Conservation (phyloP, 1,140 invertebrate species). For the Pseudachorutes palmiensis region DNA sequence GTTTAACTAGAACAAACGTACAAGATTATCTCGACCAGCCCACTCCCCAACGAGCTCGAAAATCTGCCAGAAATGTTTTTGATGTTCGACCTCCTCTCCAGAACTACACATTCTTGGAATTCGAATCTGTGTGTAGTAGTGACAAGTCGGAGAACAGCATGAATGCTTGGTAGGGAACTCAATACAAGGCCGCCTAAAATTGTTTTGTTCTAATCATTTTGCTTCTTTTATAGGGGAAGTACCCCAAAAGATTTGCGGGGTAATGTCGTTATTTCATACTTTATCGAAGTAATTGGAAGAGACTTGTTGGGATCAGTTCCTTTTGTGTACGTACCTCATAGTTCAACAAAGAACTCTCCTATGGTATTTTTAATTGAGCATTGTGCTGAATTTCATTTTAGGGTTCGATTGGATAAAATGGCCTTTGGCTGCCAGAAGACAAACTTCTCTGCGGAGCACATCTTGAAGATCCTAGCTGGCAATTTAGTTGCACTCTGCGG, state of each 20-base stretch:
- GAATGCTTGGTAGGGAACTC: background rate
- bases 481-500: too few relatives aligned
- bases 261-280: background rate
- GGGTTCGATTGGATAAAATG: too few relatives aligned
- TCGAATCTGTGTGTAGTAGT: background rate
- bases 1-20: conserved; percentile 3
- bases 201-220: background rate
- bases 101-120: background rate
- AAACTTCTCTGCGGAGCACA: too few relatives aligned
- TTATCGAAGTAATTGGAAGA: background rate
- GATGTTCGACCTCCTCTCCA: too few relatives aligned
- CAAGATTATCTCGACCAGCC: background rate
- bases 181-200: background rate
- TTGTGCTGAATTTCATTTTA: too few relatives aligned
- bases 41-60: background rate
- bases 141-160: background rate
- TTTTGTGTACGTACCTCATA: too few relatives aligned
- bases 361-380: too few relatives aligned
- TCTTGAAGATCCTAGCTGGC: too few relatives aligned
- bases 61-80: too few relatives aligned
- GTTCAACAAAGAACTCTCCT: too few relatives aligned
- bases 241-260: background rate
- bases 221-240: background rate
- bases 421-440: too few relatives aligned
- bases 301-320: background rate